Percentiles rank a stretch among this genome's conserved stretches.
Conservation (phyloP, 2,888 invertebrate species). For the Synanthedon tipuliformis region DNA sequence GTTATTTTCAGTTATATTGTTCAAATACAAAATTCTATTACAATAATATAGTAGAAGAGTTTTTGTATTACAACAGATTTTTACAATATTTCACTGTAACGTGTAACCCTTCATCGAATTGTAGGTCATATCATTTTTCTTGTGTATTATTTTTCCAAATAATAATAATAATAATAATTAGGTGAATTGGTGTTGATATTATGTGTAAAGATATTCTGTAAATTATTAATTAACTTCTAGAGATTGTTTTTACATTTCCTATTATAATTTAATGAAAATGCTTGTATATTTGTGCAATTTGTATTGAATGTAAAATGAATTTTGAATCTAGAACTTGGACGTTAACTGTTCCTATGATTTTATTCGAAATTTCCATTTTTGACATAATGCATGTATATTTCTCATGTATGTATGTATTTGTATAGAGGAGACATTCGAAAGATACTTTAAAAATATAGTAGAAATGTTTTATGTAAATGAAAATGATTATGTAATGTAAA, state of each 20-base stretch:
- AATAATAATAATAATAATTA: too few species aligned
- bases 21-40: too few species aligned
- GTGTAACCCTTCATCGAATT: too few species aligned
- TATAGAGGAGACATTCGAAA: neutral
- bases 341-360: slow-evolving; percentile 3
- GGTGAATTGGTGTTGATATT: slow-evolving; percentile 21
- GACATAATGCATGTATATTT: neutral
- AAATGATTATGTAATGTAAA: too few species aligned
- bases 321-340: neutral
- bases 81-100: too few species aligned
- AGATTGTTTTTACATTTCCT: slow-evolving; percentile 30
- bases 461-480: slow-evolving; percentile 17
- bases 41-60: too few species aligned
- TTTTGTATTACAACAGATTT: too few species aligned
- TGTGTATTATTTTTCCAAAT: too few species aligned
- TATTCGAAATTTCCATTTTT: neutral
- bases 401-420: neutral
- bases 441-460: neutral
- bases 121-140: too few species aligned
- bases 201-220: slow-evolving; percentile 9
- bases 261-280: slow-evolving; percentile 8
- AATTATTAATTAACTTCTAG: slow-evolving; percentile 20
- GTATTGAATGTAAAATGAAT: neutral
- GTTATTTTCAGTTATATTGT: too few species aligned
- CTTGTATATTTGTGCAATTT: neutral